These are phyloP conservation scores for Hirundichthys speculiger DNA, from an alignment of 2,113 vertebrate genomes.

Conservation along the genomic window DNA sequence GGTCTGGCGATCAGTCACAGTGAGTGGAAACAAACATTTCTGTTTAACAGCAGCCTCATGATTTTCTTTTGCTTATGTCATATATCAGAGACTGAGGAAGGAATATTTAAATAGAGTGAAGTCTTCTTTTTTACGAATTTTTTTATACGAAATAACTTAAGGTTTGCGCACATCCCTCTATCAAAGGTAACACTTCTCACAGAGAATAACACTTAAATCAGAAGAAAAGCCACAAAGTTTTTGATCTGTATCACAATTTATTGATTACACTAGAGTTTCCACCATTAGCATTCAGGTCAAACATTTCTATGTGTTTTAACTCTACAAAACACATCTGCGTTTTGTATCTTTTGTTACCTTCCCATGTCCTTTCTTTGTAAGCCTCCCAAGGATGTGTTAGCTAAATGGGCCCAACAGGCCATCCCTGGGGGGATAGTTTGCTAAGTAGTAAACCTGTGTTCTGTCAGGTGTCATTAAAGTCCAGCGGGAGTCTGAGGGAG, in stretches of 20 bases:
- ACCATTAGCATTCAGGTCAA: neutral
- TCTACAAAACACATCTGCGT: conserved; percentile 2
- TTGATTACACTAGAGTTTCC: too few species aligned
- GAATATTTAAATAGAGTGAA: too few species aligned
- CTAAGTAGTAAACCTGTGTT: conserved; percentile 77
- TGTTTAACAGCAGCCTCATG: too few species aligned
- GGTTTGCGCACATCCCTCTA: too few species aligned
- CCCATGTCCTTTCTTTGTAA: conserved; percentile 47
- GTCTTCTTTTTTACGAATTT: too few species aligned
- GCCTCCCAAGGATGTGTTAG: conserved; percentile 52
- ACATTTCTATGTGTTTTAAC: neutral
- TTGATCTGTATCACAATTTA: too few species aligned
- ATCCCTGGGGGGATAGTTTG: conserved; percentile 65
- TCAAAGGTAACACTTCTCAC: too few species aligned
- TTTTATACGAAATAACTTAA: too few species aligned
- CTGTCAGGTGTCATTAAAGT: conserved; percentile 81
- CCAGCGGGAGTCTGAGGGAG: conserved; percentile 59
- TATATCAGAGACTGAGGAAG: too few species aligned
- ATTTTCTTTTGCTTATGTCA: too few species aligned
- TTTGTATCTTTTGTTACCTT: conserved; percentile 37
- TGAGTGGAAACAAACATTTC: too few species aligned
- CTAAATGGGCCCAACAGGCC: conserved; percentile 58
- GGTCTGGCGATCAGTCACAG: too few species aligned
- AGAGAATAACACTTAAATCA: neutral
- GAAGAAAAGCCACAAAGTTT: neutral